These are phyloP conservation scores for Diarsia mendica DNA, from an alignment of 2,888 invertebrate genomes.

Conservation along the genomic window DNA sequence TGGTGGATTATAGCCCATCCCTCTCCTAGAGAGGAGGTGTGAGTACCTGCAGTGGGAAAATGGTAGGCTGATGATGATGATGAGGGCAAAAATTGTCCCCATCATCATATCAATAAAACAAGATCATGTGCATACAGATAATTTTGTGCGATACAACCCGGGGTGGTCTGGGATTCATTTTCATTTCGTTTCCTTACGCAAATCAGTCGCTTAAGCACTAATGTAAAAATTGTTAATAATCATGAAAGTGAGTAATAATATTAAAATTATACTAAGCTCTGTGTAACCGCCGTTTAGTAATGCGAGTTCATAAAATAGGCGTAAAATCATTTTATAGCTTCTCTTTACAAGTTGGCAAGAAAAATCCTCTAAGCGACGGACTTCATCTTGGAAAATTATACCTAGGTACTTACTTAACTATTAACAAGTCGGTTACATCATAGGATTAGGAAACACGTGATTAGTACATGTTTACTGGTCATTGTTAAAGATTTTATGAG, in stretches of 20 bases:
- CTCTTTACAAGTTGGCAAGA: constrained; percentile 25
- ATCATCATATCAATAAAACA: constrained; percentile 26
- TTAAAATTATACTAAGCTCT: constrained; percentile 27
- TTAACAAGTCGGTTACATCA: background rate
- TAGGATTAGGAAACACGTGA: background rate
- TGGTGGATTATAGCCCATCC: too few relatives aligned
- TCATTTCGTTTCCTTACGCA: constrained; percentile 34
- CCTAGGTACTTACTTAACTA: constrained; percentile 1
- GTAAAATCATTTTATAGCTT: constrained; percentile 31
- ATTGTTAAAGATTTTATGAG: constrained; percentile 8
- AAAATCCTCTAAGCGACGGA: constrained; percentile 1
- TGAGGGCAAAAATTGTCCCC: background rate
- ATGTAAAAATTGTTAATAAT: constrained; percentile 26
- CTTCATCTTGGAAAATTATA: constrained; percentile 8
- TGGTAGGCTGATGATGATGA: background rate
- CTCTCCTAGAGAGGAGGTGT: too few relatives aligned
- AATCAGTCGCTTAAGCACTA: constrained; percentile 18
- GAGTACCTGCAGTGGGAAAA: too few relatives aligned
- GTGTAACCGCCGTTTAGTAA: constrained; percentile 11
- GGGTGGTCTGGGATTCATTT: constrained; percentile 46
- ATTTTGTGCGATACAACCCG: constrained; percentile 4
- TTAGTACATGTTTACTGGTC: background rate
- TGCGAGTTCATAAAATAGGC: constrained; percentile 29
- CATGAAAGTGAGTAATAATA: constrained; percentile 35
- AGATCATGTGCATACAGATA: constrained; percentile 9